These are phyloP conservation scores for Mamestra configurata DNA, from an alignment of 1,140 invertebrate species.

Conservation along the genomic window DNA sequence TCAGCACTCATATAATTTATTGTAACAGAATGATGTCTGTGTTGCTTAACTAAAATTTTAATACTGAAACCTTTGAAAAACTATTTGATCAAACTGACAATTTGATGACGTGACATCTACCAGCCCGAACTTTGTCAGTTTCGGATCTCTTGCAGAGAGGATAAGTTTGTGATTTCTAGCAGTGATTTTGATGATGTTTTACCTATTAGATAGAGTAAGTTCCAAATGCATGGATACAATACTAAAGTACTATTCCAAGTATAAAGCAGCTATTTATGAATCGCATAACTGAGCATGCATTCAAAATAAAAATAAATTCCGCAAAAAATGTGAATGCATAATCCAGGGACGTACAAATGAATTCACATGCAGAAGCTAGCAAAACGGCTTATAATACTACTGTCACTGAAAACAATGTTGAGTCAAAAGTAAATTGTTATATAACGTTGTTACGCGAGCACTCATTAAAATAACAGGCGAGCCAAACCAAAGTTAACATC, in stretches of 20 bases:
- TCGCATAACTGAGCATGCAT: too few species aligned
- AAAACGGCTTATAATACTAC: slow-evolving; percentile 7
- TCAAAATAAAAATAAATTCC: not conserved
- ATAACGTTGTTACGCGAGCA: slow-evolving; percentile 4
- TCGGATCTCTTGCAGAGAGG: too few species aligned
- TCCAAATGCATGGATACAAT: too few species aligned
- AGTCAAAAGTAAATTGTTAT: slow-evolving; percentile 7
- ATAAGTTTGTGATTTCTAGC: too few species aligned
- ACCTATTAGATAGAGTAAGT: too few species aligned
- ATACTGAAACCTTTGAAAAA: not conserved
- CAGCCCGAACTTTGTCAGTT: too few species aligned
- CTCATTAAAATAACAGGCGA: slow-evolving; percentile 37
- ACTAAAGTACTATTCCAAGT: too few species aligned
- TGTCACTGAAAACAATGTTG: not conserved
- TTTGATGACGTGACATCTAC: too few species aligned
- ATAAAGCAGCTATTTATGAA: too few species aligned
- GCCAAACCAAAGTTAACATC: slow-evolving; percentile 9
- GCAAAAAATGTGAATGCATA: not conserved
- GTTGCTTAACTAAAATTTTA: not conserved
- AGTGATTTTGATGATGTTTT: too few species aligned
- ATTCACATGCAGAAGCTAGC: not conserved
- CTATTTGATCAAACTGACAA: too few species aligned
- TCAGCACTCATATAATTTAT: not conserved
- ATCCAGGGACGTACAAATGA: not conserved
- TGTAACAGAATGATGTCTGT: not conserved